Evolutionary conservation across 2,888 invertebrate genomes (phyloP).

Genomic region (Athripsodes cinereus): DNA sequence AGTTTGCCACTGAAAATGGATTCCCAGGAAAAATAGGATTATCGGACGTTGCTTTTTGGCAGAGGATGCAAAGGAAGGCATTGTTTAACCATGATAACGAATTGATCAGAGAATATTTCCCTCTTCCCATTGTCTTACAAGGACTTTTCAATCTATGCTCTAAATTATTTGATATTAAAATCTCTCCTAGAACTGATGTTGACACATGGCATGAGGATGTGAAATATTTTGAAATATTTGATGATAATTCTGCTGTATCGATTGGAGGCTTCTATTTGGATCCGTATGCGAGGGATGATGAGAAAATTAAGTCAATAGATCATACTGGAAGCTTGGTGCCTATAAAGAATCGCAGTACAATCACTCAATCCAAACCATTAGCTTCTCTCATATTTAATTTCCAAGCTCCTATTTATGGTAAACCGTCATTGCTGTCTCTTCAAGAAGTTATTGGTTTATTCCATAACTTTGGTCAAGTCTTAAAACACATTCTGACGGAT

Average conservation of each 20-base stretch:
- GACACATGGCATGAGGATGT: conserved; percentile 85
- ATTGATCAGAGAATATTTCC: conserved; percentile 73
- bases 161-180: conserved; percentile 70
- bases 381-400: conserved; percentile 83
- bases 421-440: conserved; percentile 67
- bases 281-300: conserved; percentile 63
- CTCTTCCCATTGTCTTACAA: conserved; percentile 70
- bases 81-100: conserved; percentile 66
- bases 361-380: conserved; percentile 62
- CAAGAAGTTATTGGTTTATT: conserved; percentile 72
- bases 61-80: conserved; percentile 63
- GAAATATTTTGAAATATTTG: conserved; percentile 73
- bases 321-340: conserved; percentile 72
- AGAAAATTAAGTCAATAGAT: conserved; percentile 54
- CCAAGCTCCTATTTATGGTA: conserved; percentile 54
- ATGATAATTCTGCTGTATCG: conserved; percentile 56
- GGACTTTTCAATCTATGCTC: conserved; percentile 72
- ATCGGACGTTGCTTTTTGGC: conserved; percentile 89
- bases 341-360: conserved; percentile 65
- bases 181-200: conserved; percentile 58
- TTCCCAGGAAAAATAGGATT: conserved; percentile 62
- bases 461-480: conserved; percentile 77
- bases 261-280: conserved; percentile 84
- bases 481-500: conserved; percentile 81
- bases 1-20: conserved; percentile 68